Evolutionary conservation across 2,797 vertebrate species (phyloP), one percentile per base, ranked within the genome.

Genomic region (Lemur catta): DNA sequence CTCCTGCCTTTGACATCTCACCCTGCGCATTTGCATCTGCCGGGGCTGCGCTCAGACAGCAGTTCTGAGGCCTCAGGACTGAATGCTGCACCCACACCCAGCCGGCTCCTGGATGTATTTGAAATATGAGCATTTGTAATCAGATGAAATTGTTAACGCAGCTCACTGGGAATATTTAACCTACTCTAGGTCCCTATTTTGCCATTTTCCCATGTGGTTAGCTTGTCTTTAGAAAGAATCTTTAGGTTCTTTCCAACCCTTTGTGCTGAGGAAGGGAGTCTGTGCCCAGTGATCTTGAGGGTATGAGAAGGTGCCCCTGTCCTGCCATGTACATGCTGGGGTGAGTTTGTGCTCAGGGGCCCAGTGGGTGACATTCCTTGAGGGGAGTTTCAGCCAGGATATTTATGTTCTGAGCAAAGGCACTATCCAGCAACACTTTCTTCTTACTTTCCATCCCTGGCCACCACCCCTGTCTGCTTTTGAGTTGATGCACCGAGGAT

Each of bases 41-140:
- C 7, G 0, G 0, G 6, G 46, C 55, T 7, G 0, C 0, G 24
- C 72, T 50, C 33, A 35, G 14, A 74, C 35, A 76, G 35, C 50
- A 12, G 24, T 41, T 84, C 59, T 7, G 5, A 80, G 87, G n/a
- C 78, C 28, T 67, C 2, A 2, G 52, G 59, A 67, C 50, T 4
- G 38, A 41, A 9, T 35, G 6, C 43, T 72, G 11, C 6, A 7
- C 20, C 2, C 28, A 78, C 0, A 2, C 65, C 52, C 10, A 28
- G 61, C 14, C 28, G 26, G 8, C 41, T 67, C 41, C 57, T 38
- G 30, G 50, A 8, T 10, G 6, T 4, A 43, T 35, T 48, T 80
- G 61, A 84, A 84, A 24, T 78, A 17, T 30, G 78, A 35, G 55
- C 28, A n/a, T 2, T 50, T 84, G 67, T n/a, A 74, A 50, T 52